phyloP scores from a whole-genome alignment of 2,888 invertebrate genomes.

The Ceramica pisi region DNA sequence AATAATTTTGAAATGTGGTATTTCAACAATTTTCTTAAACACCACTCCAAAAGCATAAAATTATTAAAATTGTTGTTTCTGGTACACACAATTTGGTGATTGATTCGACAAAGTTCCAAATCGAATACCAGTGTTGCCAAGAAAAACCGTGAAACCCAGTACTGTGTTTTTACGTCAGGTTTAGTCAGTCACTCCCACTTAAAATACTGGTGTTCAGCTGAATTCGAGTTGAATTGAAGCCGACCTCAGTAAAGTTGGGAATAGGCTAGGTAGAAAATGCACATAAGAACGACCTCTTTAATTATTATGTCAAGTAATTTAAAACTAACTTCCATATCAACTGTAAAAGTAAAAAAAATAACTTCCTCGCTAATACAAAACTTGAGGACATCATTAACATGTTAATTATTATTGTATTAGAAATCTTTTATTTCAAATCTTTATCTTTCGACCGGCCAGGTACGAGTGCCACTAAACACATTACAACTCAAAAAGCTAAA shows the following conservation, averaged over 20 bases:
- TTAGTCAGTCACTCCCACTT: no score
- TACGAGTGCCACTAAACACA: conserved; percentile 66
- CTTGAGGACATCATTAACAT: conserved; percentile 61
- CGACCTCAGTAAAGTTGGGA: no score
- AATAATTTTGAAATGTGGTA: background rate
- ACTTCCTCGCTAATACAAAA: conserved; percentile 18
- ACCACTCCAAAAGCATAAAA: background rate
- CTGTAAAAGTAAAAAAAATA: background rate
- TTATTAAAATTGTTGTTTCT: background rate
- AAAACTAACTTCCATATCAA: background rate
- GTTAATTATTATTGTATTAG: conserved; percentile 72
- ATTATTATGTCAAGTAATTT: background rate
- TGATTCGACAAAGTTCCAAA: background rate
- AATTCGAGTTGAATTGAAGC: no score
- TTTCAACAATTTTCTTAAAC: background rate
- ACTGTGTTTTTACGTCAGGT: no score
- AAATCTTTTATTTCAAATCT: conserved; percentile 74
- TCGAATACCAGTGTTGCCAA: background rate
- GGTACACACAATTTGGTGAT: background rate
- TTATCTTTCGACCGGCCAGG: conserved; percentile 79
- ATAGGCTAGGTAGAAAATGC: background rate
- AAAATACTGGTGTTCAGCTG: no score
- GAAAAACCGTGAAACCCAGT: no score
- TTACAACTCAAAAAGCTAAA: conserved; percentile 14
- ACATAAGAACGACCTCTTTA: background rate